Conservation (phyloP, 2,888 invertebrate species). For the Drosophila maculinotata region DNA sequence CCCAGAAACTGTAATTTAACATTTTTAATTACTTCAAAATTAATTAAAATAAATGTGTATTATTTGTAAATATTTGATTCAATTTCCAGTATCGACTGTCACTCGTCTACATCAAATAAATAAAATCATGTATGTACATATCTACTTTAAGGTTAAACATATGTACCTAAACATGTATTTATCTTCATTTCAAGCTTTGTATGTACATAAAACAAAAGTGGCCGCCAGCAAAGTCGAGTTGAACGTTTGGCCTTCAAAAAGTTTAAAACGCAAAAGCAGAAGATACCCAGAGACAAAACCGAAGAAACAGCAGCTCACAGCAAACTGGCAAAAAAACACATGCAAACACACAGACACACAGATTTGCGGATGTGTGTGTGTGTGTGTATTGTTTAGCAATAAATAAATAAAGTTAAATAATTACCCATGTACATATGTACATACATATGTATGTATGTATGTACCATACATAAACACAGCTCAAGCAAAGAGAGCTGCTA, state of each 20-base stretch:
- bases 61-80: too few species aligned
- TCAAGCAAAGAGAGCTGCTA: conserved; percentile 2
- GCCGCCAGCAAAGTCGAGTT: conserved; percentile 39
- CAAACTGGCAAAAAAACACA: conserved; percentile 29
- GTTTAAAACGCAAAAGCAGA: conserved; percentile 63
- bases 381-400: conserved; percentile 25
- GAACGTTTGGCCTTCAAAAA: conserved; percentile 73
- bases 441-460: too few species aligned
- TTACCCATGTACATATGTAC: conserved; percentile 29
- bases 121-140: too few species aligned
- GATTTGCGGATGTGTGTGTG: conserved; percentile 10
- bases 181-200: neutral
- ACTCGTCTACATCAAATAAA: too few species aligned
- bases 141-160: too few species aligned
- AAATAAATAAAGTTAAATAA: conserved; percentile 50
- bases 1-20: too few species aligned
- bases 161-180: neutral
- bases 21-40: too few species aligned
- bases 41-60: too few species aligned
- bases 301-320: conserved; percentile 23
- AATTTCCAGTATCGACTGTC: too few species aligned
- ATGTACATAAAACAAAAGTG: conserved; percentile 32
- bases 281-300: conserved; percentile 39
- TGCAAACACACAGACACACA: conserved; percentile 9
- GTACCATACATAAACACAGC: conserved; percentile 14